Base-by-base conservation (phyloP, 2,113 vertebrate genomes). In the Chauna torquata region DNA sequence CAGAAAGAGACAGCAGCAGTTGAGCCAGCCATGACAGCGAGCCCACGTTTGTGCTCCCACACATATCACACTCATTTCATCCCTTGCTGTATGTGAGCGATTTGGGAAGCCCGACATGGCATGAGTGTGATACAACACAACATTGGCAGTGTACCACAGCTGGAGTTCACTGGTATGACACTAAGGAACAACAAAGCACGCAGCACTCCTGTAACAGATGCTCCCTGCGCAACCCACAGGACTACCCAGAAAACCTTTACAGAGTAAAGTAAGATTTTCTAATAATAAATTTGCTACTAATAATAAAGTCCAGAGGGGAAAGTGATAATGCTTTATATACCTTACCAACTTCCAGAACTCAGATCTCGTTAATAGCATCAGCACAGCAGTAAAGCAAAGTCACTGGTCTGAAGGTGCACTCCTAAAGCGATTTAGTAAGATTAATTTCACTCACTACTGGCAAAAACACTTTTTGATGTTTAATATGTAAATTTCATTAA, bases 391-490 rank as follows among this genome's bases (percentile, higher is more conserved):
- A 64, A 87, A 91, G 40, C 36, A 57, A 58, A 12, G 25, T 72
- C 1, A 2, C 49, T 71, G 45, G 11, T 3, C 40, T 87, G 34
- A 69, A 82, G 81, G 34, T 27, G 5, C 52, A 49, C 72, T 75
- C 19, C 2, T 40, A 52, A 86, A 92, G 40, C 50, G 0, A 74
- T 61, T 90, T 64, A 40, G 30, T 65, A 25, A 85, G 23, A 76
- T 69, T 72, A 76, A 64, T 62, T 82, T 55, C 25, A 19, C 65
- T 74, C 3, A 1, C 70, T 76, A 64, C 14, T 12, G 38, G 47
- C 61, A 87, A 92, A 96, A 90, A 47, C 38, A 55, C 36, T 85
- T 93, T 71, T 42, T 78, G 47, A 79, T 87, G 47, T 55, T 92
- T 85, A 85, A 52, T 82, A 87, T 64, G 65, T 49, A 71, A 85